A percentile compares a stretch with the other conserved stretches of the same genome.
These are phyloP conservation scores for Puffinus mauretanicus DNA, from an alignment of 2,113 vertebrate genomes.

Conservation along the genomic window DNA sequence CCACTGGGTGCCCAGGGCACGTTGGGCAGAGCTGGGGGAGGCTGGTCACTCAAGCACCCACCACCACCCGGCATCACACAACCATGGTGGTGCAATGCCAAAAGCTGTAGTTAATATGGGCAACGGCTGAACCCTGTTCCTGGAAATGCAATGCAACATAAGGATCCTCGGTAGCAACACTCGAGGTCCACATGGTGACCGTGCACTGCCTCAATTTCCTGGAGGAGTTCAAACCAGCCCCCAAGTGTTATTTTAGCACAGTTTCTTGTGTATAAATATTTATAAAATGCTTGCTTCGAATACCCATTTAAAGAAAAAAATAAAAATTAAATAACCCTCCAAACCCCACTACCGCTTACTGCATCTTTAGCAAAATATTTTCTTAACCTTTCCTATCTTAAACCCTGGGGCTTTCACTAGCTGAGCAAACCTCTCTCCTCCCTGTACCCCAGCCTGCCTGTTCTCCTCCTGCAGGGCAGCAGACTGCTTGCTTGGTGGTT, in stretches of 20 bases:
- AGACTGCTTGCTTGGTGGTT: neutral
- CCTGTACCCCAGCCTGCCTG: neutral
- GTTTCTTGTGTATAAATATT: neutral
- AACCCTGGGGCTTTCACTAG: neutral
- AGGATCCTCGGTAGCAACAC: neutral
- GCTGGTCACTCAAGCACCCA: neutral
- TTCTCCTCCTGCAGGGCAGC: neutral
- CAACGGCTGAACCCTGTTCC: neutral
- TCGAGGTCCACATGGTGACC: rapidly evolving
- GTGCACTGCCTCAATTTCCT: neutral
- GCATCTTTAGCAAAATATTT: neutral
- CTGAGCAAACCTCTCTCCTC: neutral
- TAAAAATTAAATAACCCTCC: neutral
- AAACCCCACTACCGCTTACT: neutral
- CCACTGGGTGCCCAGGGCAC: rapidly evolving
- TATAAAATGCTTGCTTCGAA: neutral
- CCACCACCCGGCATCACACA: neutral
- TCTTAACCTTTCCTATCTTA: neutral
- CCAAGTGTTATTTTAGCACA: neutral
- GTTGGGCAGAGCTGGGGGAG: neutral
- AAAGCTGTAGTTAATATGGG: neutral
- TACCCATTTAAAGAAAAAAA: neutral
- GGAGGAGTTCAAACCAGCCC: neutral
- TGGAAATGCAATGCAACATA: neutral
- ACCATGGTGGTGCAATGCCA: neutral